phyloP scores from a whole-genome alignment of 2,113 vertebrate genomes.

The Copsychus sechellarum region DNA sequence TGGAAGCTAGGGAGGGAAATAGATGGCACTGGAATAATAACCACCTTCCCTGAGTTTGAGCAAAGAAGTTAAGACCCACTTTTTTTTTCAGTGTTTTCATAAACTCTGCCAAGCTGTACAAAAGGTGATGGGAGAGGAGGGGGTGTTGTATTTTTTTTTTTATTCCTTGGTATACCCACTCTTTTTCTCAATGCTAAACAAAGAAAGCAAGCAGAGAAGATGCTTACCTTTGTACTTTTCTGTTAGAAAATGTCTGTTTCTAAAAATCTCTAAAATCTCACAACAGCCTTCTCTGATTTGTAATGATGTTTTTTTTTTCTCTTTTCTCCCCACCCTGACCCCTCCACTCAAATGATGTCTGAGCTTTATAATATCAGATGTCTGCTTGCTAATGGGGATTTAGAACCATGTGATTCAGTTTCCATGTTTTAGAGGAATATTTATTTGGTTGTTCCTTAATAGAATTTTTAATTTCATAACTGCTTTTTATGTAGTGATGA shows the following conservation, averaged over 20 bases:
- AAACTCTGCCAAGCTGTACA: conserved; percentile 3
- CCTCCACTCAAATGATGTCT: not conserved
- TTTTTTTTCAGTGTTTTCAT: conserved; percentile 27
- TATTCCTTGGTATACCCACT: not conserved
- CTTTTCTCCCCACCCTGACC: not conserved
- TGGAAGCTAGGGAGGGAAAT: conserved; percentile 52
- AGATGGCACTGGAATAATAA: conserved; percentile 53
- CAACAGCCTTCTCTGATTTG: not conserved
- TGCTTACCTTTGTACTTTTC: not conserved
- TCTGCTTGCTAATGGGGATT: not conserved
- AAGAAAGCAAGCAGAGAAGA: not conserved
- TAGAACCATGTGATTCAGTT: not conserved
- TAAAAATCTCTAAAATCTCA: not conserved
- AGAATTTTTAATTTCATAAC: not conserved
- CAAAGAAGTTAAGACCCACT: not conserved
- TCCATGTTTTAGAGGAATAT: not conserved
- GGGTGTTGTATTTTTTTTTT: not conserved
- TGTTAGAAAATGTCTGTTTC: not conserved
- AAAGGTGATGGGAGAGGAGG: not conserved
- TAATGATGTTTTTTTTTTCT: not conserved
- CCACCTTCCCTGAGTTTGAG: conserved; percentile 5
- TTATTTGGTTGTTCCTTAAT: not conserved
- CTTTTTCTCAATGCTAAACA: not conserved
- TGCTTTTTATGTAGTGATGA: not conserved
- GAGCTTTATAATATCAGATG: not conserved